Conservation (phyloP, 2,113 vertebrate species). For the Dolichotis patagonum region DNA sequence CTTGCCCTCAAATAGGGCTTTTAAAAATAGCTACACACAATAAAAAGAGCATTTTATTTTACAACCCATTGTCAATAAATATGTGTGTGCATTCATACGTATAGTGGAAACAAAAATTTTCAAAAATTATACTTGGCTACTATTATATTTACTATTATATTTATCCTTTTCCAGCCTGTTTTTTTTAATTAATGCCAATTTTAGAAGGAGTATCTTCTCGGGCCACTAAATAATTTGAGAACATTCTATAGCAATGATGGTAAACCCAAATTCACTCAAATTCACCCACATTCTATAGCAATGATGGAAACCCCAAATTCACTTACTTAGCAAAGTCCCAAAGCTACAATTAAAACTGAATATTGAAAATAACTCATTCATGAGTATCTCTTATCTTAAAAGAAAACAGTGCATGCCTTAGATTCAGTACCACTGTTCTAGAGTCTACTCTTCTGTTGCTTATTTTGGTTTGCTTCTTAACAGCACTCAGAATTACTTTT, state of each 20-base stretch:
- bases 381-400: neutral
- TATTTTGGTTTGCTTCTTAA: neutral
- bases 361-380: neutral
- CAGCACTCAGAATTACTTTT: neutral
- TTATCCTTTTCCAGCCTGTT: neutral
- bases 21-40: neutral
- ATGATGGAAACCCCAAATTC: neutral
- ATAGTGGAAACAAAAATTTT: conserved; percentile 30
- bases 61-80: neutral
- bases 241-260: neutral
- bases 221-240: neutral
- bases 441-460: neutral
- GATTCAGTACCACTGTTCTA: neutral
- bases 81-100: neutral
- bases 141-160: neutral
- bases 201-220: neutral
- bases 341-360: neutral
- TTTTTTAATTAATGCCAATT: neutral
- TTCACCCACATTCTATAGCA: neutral
- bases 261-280: neutral
- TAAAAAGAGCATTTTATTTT: neutral
- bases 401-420: neutral
- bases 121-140: neutral
- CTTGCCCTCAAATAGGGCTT: neutral
- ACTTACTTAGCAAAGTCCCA: neutral